A percentile compares a stretch with the other conserved stretches of the same genome.
phyloP scores from a whole-genome alignment of 2,888 invertebrate genomes.

The Pogonocherus hispidulus region DNA sequence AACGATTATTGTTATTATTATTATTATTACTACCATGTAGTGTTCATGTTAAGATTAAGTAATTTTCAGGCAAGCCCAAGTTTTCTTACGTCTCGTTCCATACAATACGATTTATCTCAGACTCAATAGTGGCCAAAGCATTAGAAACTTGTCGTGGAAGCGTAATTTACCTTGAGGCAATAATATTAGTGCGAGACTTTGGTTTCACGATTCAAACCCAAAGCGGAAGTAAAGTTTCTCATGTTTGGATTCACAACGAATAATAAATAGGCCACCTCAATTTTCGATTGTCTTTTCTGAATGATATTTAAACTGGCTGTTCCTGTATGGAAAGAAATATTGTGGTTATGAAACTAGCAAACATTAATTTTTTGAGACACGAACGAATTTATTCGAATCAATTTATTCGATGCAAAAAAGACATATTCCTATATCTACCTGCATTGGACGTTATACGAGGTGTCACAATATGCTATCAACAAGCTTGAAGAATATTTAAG shows the following conservation, averaged over 20 bases:
- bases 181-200: not conserved
- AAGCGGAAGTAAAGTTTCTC: not conserved
- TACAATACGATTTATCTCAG: not conserved
- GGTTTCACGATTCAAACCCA: not conserved
- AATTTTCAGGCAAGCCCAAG: not conserved
- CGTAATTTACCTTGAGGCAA: not conserved
- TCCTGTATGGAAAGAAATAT: too few species aligned
- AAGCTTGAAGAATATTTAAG: too few species aligned
- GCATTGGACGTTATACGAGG: too few species aligned
- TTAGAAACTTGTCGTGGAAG: not conserved
- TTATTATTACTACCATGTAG: not conserved
- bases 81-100: not conserved
- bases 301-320: too few species aligned
- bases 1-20: too few species aligned
- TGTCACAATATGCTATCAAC: too few species aligned
- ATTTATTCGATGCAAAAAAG: too few species aligned
- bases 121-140: not conserved
- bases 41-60: not conserved
- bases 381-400: too few species aligned
- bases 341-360: not conserved
- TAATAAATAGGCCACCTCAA: not conserved
- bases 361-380: too few species aligned
- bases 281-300: not conserved
- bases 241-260: not conserved
- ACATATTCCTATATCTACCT: too few species aligned